phyloP scores from a whole-genome alignment of 2,888 invertebrate species.

The Drosophila planitibia region DNA sequence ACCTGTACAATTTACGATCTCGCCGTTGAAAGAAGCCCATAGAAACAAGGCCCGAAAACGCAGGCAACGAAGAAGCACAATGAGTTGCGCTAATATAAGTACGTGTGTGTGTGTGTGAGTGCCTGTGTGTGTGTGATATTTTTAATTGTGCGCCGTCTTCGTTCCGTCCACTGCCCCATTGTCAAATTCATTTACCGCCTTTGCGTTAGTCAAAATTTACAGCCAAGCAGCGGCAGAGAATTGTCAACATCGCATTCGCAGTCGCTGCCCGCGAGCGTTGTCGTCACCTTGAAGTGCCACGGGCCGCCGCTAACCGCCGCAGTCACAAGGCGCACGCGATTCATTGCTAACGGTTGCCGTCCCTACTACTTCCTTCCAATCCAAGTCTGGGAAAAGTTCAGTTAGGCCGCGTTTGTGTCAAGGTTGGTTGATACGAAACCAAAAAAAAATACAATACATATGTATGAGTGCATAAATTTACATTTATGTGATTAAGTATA shows the following conservation, averaged over 20 bases:
- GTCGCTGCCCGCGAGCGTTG: conserved; percentile 20
- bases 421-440: conserved; percentile 37
- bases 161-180: conserved; percentile 32
- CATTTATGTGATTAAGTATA: background rate
- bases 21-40: conserved; percentile 7
- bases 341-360: conserved; percentile 35
- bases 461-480: background rate
- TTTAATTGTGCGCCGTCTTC: conserved; percentile 62
- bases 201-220: conserved; percentile 53
- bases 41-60: conserved; percentile 32
- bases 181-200: conserved; percentile 55
- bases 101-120: conserved; percentile 15
- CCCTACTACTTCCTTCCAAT: conserved; percentile 20
- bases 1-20: conserved; percentile 12
- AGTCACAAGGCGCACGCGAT: conserved; percentile 60
- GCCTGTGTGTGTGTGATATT: conserved; percentile 57
- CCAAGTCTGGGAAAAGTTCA: conserved; percentile 21
- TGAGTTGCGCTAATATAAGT: conserved; percentile 30
- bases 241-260: conserved; percentile 33
- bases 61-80: conserved; percentile 45
- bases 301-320: conserved; percentile 24
- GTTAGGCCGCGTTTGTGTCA: conserved; percentile 29
- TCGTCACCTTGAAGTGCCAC: conserved; percentile 61
- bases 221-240: conserved; percentile 33
- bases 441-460: conserved; percentile 2